These are phyloP conservation scores for Benitochromis conjunctus DNA, from an alignment of 2,113 vertebrate species.

Conservation along the genomic window DNA sequence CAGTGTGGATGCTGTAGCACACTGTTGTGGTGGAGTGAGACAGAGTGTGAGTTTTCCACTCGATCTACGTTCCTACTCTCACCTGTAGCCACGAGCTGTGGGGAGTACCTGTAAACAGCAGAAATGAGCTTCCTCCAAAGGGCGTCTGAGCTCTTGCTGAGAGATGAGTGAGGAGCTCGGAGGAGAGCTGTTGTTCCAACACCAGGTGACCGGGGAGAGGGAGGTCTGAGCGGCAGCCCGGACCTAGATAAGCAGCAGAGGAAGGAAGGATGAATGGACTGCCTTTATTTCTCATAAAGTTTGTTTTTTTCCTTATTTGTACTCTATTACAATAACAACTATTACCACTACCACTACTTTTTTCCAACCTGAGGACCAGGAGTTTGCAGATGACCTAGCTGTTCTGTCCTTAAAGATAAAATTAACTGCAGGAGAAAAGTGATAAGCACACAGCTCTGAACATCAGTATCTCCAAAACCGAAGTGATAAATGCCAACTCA, in stretches of 20 bases:
- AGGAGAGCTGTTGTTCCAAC: too few relatives aligned
- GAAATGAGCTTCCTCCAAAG: neutral
- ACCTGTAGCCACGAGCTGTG: neutral
- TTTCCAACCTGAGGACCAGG: neutral
- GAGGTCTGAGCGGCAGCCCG: fast-evolving
- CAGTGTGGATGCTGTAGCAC: neutral
- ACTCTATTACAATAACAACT: neutral
- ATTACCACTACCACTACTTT: neutral
- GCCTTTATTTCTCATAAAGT: neutral
- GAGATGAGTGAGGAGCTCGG: too few relatives aligned
- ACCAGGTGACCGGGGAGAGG: too few relatives aligned
- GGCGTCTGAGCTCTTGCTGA: too few relatives aligned
- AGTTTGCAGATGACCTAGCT: neutral
- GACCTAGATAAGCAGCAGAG: neutral
- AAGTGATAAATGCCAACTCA: neutral
- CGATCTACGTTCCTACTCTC: neutral
- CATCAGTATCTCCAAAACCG: neutral
- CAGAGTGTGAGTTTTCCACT: neutral
- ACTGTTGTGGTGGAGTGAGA: fast-evolving
- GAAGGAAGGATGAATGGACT: neutral
- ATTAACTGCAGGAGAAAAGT: neutral
- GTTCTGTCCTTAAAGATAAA: neutral
- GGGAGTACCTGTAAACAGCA: neutral
- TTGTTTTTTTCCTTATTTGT: neutral
- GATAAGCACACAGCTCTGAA: neutral